These are phyloP conservation scores for Cremastobaeus sp. DNA, from an alignment of 2,888 invertebrate genomes.

Conservation along the genomic window DNA sequence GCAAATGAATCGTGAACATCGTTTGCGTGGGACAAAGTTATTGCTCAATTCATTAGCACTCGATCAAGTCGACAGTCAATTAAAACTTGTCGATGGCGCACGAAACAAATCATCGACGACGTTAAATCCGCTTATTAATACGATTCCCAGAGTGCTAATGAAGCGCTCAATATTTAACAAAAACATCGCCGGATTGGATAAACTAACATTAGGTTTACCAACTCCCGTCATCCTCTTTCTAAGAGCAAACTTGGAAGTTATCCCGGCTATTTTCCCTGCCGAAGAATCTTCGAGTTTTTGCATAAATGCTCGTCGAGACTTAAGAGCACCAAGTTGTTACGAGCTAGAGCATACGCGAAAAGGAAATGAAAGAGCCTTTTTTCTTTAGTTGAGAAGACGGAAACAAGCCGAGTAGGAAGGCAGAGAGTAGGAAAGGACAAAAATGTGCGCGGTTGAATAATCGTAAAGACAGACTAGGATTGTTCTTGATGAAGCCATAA, in stretches of 20 bases:
- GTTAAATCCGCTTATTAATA: slow-evolving; percentile 16
- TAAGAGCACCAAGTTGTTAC: no score
- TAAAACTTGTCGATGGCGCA: slow-evolving; percentile 13
- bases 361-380: slow-evolving; percentile 4
- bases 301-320: no score
- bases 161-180: slow-evolving; percentile 15
- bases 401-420: no score
- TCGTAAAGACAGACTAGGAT: slow-evolving; percentile 12
- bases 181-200: no score
- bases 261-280: no score
- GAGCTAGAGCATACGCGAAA: no score
- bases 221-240: no score
- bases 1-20: slow-evolving; percentile 27
- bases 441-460: slow-evolving; percentile 16
- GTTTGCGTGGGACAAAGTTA: slow-evolving; percentile 25
- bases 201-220: no score
- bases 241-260: no score
- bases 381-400: background rate
- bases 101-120: slow-evolving; percentile 10
- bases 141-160: slow-evolving; percentile 6
- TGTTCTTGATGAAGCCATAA: slow-evolving; percentile 27
- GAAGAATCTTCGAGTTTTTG: no score
- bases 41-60: slow-evolving; percentile 38
- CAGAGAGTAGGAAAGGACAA: background rate
- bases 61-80: slow-evolving; percentile 36